Base-by-base conservation (phyloP, 2,113 vertebrate genomes). In the Sciurus niger region DNA sequence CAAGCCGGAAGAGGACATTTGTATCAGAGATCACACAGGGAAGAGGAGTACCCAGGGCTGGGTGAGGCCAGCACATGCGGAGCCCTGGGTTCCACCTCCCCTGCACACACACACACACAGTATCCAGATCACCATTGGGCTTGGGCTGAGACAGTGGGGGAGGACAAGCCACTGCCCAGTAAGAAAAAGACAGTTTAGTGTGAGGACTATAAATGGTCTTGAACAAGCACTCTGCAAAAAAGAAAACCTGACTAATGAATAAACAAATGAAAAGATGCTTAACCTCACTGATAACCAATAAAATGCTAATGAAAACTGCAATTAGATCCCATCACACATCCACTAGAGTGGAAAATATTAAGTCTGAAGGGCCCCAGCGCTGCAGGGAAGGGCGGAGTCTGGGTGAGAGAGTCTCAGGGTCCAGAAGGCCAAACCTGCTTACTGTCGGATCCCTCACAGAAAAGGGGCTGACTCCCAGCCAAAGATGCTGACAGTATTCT, bases 321-420 rank as follows among this genome's bases (percentile, higher is more conserved):
- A 9, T 34, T 55, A 48, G 32, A 17, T 8, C 24, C 18, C 6
- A 51, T 30, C 2, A 24, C 14, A 14, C 28, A 4, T 11, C 37
- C 32, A 20, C 20, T 10, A 16, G 18, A 13, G 34, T 34, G 20
- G 72, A 46, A 32, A 34, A 13, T 34, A 6, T 12, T 1, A 9
- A 3, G 48, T 46, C 6, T 11, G 76, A 86, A 4, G 0, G 40
- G 0, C 11, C 14, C 11, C 4, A 11, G 32, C 2, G 53, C 76
- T 18, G 18, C 12, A 3, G 0, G 0, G 6, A 20, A 17, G 48
- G 30, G n/a, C 6, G 11, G 48, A 53, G 58, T 6, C 0, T 37
- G 2, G 9, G n/a, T 22, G n/a, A 30, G 46, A 10, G 46, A 30
- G 51, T 4, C 20, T 40, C 2, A 2, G 1, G 30, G 34, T 2